Base-by-base conservation (phyloP, 2,113 vertebrate genomes). In the Hippocampus mohnikei region DNA sequence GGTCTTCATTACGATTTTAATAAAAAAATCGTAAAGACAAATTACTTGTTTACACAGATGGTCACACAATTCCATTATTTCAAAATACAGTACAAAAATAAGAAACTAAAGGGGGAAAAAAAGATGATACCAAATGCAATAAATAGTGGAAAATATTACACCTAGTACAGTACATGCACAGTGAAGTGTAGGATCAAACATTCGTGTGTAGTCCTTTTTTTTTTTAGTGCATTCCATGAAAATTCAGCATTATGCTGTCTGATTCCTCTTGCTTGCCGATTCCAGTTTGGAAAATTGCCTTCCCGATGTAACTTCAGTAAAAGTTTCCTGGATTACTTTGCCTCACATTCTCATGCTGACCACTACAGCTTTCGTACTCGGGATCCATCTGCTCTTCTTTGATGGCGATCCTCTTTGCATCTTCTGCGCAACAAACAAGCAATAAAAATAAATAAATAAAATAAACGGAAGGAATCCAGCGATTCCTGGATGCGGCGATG, bases 341-440 rank as follows among this genome's bases (percentile, higher is more conserved):
- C 62, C 66, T 82, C 3, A 27, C 25, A 2, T 93, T 91, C 1
- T 72, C 41, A 15, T 89, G 93, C 66, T 88, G 86, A n/a, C 92
- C 92, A n/a, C 93, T 92, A 2, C 92, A 94, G 0, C 93, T 93
- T 81, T 98, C 96, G 2, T 98, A 99, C 64, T 95, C 96, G 0
- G 97, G 97, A 71, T 99, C 97, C 0, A 95, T 91, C 75, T 96
- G 95, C 75, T 99, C 97, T 81, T 99, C 96, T 88, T 99, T 99
- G 69, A 99, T 95, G 48, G 95, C 91, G 83, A 96, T 90, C 87
- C 92, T 95, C 90, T 98, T 98, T 3, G 96, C 97, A 76, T 99
- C 97, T 92, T 95, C 97, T 99, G 91, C 64, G 78, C 66, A 70
- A 25, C 21, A 75, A 10, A 80, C 73, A 7, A 23, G 76, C 44